Base-by-base conservation (phyloP, 2,888 invertebrate species). In the Pyrgus malvae region DNA sequence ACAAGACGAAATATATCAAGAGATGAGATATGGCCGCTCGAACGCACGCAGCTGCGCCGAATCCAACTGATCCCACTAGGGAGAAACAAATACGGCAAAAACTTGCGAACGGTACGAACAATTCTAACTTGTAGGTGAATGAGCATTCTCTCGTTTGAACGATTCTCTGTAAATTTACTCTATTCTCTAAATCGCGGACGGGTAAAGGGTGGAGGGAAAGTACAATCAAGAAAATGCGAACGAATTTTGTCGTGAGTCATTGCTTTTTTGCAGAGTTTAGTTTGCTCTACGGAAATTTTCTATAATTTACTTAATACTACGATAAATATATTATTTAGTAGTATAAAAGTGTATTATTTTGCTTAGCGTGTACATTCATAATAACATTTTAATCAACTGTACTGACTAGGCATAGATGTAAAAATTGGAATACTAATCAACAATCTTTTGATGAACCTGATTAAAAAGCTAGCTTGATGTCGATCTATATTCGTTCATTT, bases 41-140 rank as follows among this genome's bases (percentile, higher is more conserved):
- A 78, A 75, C 67, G 70, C 72, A 78, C 78, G 74, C 81, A 83
- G 80, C 83, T 80, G 81, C 72, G 79, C 72, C 72, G 73, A 72
- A 72, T 76, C 70, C 71, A 69, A 70, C 75, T 73, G 82, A 79
- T 78, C 75, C 74, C 67, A 59, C 74, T 71, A 60, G 70, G 67
- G 68, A 68, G 75, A 72, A 76, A 77, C 74, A 77, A 81, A 80
- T 74, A 76, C 76, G 72, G 80, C 78, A 83, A 80, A 83, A 83
- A 84, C 74, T 81, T 77, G 75, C 69, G 72, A 76, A 78, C 74
- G 77, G 76, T 75, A 72, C 75, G 67, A 76, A 77, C 77, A 79
- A 78, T 78, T 78, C 76, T 66, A 78, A 77, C 66, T 80, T 76
- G 70, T 70, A 73, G 67, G 71, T 78, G 76, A 76, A 73, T 72